Conservation (phyloP, 2,888 invertebrate genomes). For the Allophyes oxyacanthae region DNA sequence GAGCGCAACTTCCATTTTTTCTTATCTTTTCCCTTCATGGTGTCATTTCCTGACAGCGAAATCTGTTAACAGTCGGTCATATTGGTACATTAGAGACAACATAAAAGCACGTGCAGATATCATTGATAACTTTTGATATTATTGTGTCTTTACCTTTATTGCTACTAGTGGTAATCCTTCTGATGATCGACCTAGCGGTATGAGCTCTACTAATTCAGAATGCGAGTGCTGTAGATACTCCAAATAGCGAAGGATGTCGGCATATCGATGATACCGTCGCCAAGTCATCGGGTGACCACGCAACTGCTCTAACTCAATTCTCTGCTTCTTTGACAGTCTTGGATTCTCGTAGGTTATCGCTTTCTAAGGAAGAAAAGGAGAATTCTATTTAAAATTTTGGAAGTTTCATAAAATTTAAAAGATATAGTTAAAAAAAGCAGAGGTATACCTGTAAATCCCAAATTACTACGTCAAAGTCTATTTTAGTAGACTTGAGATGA, state of each 20-base stretch:
- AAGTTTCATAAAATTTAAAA: neutral
- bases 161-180: conserved; percentile 92
- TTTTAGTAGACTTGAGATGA: conserved; percentile 89
- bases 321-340: conserved; percentile 90
- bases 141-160: conserved; percentile 88
- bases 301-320: conserved; percentile 87
- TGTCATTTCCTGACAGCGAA: conserved; percentile 76
- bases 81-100: neutral
- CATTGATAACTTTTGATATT: too few relatives aligned
- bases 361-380: conserved; percentile 79
- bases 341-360: conserved; percentile 92
- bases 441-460: conserved; percentile 92
- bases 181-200: conserved; percentile 92
- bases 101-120: neutral
- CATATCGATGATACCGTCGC: conserved; percentile 92
- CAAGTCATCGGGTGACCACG: conserved; percentile 92
- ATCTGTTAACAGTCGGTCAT: conserved; percentile 63
- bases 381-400: neutral
- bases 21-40: conserved; percentile 66
- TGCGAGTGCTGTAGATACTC: conserved; percentile 91
- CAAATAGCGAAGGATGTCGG: conserved; percentile 92
- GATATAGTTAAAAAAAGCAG: neutral
- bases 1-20: conserved; percentile 86
- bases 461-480: conserved; percentile 91
- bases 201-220: conserved; percentile 91